Conservation (phyloP, 2,888 invertebrate species). For the Norana najaformis region DNA sequence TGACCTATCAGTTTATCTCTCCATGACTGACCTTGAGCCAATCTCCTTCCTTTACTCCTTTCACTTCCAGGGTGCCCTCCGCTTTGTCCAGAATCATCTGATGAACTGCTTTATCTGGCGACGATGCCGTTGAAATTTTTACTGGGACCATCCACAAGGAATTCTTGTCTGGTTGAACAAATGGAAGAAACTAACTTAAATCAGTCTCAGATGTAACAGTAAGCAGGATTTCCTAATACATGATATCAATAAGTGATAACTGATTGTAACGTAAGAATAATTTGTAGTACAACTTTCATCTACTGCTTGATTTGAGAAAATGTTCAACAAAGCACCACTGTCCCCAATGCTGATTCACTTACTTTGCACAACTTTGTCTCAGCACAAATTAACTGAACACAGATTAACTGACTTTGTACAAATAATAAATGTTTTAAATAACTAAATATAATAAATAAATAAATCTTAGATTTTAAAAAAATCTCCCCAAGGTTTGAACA, state of each 20-base stretch:
- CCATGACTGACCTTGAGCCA: slow-evolving; percentile 76
- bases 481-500: too few species aligned
- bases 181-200: not conserved
- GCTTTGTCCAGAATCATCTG: slow-evolving; percentile 69
- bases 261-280: not conserved
- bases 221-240: not conserved
- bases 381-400: not conserved
- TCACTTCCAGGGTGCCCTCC: slow-evolving; percentile 73
- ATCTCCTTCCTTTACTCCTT: slow-evolving; percentile 71
- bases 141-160: slow-evolving; percentile 87
- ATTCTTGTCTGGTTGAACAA: slow-evolving; percentile 63
- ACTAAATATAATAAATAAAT: too few species aligned
- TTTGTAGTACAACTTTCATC: not conserved
- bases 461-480: not conserved
- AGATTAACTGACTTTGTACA: not conserved
- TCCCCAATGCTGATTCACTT: too few species aligned
- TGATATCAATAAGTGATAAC: not conserved
- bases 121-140: slow-evolving; percentile 76
- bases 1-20: not conserved
- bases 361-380: not conserved
- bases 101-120: slow-evolving; percentile 69
- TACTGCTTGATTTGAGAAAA: not conserved
- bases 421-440: too few species aligned
- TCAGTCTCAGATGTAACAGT: not conserved
- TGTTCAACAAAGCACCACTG: not conserved